Conservation (phyloP, 2,113 vertebrate species). For the Manacus vitellinus region DNA sequence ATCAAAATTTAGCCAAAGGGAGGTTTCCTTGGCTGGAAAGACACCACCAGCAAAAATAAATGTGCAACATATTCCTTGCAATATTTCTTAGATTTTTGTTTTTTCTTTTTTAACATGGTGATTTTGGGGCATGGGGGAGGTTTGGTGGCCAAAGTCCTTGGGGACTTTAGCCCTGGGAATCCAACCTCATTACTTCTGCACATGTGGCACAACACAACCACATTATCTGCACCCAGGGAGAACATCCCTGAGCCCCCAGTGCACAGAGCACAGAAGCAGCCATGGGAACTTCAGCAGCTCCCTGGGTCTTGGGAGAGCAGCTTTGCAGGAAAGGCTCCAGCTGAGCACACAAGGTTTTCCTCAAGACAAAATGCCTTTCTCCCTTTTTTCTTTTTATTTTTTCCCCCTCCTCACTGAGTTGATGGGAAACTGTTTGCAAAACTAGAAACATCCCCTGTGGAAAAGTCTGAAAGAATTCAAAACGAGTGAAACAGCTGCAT, state of each 20-base stretch:
- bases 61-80: neutral
- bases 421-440: slow-evolving; percentile 35
- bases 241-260: neutral
- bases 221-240: rapidly evolving
- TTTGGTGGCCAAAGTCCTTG: neutral
- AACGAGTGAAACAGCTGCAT: slow-evolving; percentile 30
- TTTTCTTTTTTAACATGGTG: neutral
- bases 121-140: neutral
- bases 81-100: neutral
- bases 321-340: slow-evolving; percentile 26
- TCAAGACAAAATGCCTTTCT: slow-evolving; percentile 9
- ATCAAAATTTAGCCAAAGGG: neutral
- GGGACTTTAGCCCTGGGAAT: neutral
- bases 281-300: slow-evolving; percentile 25
- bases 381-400: neutral
- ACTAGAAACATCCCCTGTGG: slow-evolving; percentile 25
- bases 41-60: neutral
- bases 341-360: neutral
- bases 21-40: neutral
- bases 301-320: neutral
- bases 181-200: neutral
- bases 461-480: slow-evolving; percentile 28
- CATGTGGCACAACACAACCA: neutral
- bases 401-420: neutral
- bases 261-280: neutral